Evolutionary conservation across 2,888 invertebrate genomes (phyloP), one percentile per base, ranked within the genome.

Genomic region (Spialia ferax): DNA sequence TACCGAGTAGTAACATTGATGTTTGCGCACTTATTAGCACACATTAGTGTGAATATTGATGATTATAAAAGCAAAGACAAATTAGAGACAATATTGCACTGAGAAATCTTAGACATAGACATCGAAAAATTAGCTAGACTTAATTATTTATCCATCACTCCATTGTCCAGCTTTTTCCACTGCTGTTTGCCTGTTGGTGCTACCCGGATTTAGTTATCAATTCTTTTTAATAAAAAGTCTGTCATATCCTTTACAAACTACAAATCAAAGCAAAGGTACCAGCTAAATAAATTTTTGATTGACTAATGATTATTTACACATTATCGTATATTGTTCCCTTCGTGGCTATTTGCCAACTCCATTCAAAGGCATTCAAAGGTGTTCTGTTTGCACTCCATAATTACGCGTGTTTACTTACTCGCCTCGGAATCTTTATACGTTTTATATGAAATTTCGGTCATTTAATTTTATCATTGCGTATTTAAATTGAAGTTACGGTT

Each of bases 241-340:
- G 52, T 52, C 23, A 11, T 22, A 45, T 20, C 38, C 18, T 56
- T 38, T 13, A 22, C 23, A 15, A 26, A 59, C 5, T 57, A 8
- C 23, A n/a, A 3, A 57, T 20, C 20, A 45, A 38, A 38, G 20
- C 10, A 20, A 35, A 56, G 13, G 13, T 15, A 38, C 22, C 18
- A 57, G 38, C 38, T 57, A 57, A 57, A 32, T 29, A 26, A 32
- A 32, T 26, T 32, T 55, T n/a, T n/a, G n/a, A n/a, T 22, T 38
- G 57, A 57, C 35, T 22, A 57, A 57, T 57, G 57, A 57, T 38
- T 57, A 13, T 56, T 56, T 56, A 23, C 57, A n/a, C 38, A 57
- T 38, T 57, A n/a, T n/a, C 57, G n/a, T 57, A 38, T 22, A 57
- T 26, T 4, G 57, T 35, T 22, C 32, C 35, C 7, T n/a, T 20